Base-by-base conservation (phyloP, 2,888 invertebrate species). In the Tholera decimalis region DNA sequence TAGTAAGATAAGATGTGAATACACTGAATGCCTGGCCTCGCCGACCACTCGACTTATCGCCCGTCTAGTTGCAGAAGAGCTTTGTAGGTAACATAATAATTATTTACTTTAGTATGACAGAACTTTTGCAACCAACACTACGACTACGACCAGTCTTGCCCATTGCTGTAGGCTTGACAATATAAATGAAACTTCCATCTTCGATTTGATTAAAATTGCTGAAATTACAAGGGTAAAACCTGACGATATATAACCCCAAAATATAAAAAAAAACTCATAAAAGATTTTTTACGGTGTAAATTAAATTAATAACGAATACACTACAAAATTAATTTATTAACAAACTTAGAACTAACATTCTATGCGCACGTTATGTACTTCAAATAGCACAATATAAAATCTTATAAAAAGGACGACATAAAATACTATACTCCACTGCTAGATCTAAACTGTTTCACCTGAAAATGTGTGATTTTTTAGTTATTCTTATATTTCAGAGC, bases 301-400 rank as follows among this genome's bases (percentile, higher is more conserved):
- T 58, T 55, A 68, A 49, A 73, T 59, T 72, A 59, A 35, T 35
- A 50, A 70, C 59, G 73, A 50, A 30, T 53, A 79, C 54, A 51
- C 26, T 56, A 70, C 65, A 70, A 64, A 60, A 68, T 60, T 59
- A 71, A 54, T 61, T 41, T 49, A 71, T 35, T 15, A 57, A 37
- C 46, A 73, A 54, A 72, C 59, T 60, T 66, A 68, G 63, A 71
- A 76, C 76, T 73, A 80, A 81, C 81, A 84, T 69, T 49, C 82
- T 84, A 84, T 84, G 84, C 83, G 83, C 82, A 61, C 65, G 67
- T 61, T 35, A 56, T 35, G 54, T 61, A 65, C 30, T 58, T 58
- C 47, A 56, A 67, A 55, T 43, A 57, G n/a, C 50, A 66, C 20
- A 44, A 55, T 47, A 20, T 37, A 24, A 33, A 64, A 20, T 7